phyloP scores from a whole-genome alignment of 2,113 vertebrate genomes.

The Tiliqua scincoides region DNA sequence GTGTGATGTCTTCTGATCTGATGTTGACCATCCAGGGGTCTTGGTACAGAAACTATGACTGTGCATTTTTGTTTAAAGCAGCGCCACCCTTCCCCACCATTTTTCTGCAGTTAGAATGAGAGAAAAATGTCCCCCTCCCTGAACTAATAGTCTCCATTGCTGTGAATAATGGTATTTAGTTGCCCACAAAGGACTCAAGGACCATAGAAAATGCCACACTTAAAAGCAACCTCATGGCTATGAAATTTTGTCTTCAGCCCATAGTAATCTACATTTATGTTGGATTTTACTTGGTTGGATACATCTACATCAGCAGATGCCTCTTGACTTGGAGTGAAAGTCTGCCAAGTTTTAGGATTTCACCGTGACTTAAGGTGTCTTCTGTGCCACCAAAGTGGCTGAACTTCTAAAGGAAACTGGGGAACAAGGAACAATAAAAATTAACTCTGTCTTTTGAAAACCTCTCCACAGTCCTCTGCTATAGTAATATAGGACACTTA shows the following conservation, averaged over 20 bases:
- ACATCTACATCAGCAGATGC: constrained; percentile 9
- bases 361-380: too few species aligned
- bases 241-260: neutral
- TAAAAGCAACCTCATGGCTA: neutral
- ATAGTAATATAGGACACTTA: constrained; percentile 7
- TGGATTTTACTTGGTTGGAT: neutral
- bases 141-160: neutral
- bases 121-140: neutral
- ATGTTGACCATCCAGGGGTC: neutral
- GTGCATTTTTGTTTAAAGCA: neutral
- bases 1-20: neutral
- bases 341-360: constrained; percentile 11
- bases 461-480: neutral
- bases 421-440: neutral
- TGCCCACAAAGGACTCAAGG: neutral
- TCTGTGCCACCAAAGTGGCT: neutral
- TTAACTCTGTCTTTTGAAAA: neutral
- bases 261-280: neutral
- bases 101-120: neutral
- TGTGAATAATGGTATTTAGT: neutral
- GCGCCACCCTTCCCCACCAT: too few species aligned
- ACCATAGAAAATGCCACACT: neutral
- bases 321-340: constrained; percentile 9
- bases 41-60: neutral
- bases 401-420: neutral